Base-by-base conservation (phyloP, 1,140 invertebrate species). In the Muscidifurax raptorellus region DNA sequence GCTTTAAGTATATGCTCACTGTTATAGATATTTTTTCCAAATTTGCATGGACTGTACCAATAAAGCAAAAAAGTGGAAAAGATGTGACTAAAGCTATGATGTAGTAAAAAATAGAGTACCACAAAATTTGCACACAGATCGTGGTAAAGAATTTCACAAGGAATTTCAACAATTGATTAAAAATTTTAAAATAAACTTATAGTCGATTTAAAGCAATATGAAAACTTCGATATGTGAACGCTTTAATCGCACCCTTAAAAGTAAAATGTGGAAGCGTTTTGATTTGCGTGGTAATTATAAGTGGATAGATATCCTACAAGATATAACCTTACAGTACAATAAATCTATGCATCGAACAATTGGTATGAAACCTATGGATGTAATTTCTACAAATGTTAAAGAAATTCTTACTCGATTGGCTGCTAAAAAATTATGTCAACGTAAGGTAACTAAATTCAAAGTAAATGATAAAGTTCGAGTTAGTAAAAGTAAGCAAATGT, bases 171-270 rank as follows among this genome's bases (percentile, higher is more conserved):
- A 47, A 28, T 47, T 59, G 2, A 52, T 69, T 36, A 71, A 88
- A 86, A 86, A 86, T 75, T 86, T 90, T 86, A 86, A 90, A 25
- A 87, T 90, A 52, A 88, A 89, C 85, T 86, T 89, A 30, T 91
- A 90, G 81, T 87, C 87, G n/a, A 91, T 88, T n/a, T 90, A 89
- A 74, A 89, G 83, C 80, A 86, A 88, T 36, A 88, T 89, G 27
- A 93, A 93, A 90, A 90, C 91, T 32, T 86, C 89, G 2, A 89
- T 93, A 74, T 87, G 90, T 32, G 91, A 93, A 89, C 83, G 93
- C 36, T 92, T 93, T 40, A 92, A 93, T 88, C 85, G 90, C 27
- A 93, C 91, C 15, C 82, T 94, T 32, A 93, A 92, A 90, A 85
- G 82, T 32, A 89, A 84, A 85, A 89, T 94, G 88, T 93, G 86